Evolutionary conservation across 1,140 invertebrate species (phyloP).

Genomic region (Belonocnema kinseyi): DNA sequence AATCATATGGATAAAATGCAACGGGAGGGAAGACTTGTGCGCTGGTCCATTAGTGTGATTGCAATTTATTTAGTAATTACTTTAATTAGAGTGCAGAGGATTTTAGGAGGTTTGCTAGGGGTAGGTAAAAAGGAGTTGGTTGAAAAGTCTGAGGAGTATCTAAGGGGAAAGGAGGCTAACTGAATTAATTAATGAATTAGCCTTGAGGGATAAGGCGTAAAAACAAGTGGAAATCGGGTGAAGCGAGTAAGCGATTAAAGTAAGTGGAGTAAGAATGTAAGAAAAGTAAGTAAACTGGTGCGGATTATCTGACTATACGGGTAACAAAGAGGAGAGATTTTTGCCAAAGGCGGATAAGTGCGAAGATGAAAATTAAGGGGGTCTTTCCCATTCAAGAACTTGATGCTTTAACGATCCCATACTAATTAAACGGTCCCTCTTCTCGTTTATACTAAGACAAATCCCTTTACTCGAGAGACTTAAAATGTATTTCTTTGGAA

Average conservation of each 20-base stretch:
- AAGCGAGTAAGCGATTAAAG: slow-evolving; percentile 69
- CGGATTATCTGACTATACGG: slow-evolving; percentile 37
- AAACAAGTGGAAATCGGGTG: slow-evolving; percentile 73
- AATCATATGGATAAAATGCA: slow-evolving; percentile 43
- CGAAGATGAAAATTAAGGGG: slow-evolving; percentile 53
- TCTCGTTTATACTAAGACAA: neutral
- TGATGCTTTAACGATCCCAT: slow-evolving; percentile 52
- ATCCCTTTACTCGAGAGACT: neutral
- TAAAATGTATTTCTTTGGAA: neutral
- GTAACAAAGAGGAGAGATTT: slow-evolving; percentile 26
- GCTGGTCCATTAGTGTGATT: slow-evolving; percentile 74
- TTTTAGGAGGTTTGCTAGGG: slow-evolving; percentile 11
- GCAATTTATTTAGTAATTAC: slow-evolving; percentile 76
- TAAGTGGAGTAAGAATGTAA: slow-evolving; percentile 72
- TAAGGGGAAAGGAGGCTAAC: slow-evolving; percentile 61
- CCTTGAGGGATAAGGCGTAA: slow-evolving; percentile 62
- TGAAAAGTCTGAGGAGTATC: slow-evolving; percentile 40
- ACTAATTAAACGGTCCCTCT: slow-evolving; percentile 46
- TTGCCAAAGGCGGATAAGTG: slow-evolving; percentile 43
- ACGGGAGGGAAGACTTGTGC: slow-evolving; percentile 44
- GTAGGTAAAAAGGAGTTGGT: neutral
- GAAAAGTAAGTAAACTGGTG: slow-evolving; percentile 69
- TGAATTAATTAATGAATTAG: slow-evolving; percentile 77
- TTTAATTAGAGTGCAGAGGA: slow-evolving; percentile 71
- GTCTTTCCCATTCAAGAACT: slow-evolving; percentile 52